Evolutionary conservation across 2,113 vertebrate species (phyloP), one percentile per base, ranked within the genome.

Genomic region (Lagopus muta): DNA sequence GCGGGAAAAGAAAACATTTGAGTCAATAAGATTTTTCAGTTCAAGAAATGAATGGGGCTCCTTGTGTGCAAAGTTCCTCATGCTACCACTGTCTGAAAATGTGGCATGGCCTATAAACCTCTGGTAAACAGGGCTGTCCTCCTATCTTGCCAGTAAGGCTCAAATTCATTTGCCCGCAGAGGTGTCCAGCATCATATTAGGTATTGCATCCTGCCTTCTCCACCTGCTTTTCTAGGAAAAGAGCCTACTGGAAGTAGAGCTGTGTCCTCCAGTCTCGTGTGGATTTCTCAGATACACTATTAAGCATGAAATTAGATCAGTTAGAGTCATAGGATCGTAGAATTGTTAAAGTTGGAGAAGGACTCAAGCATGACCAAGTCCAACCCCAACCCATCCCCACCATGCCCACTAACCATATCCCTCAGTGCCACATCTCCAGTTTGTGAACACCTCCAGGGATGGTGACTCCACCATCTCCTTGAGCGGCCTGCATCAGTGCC

Each of bases 181-280:
- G 20, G 54, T 27, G 17, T 40, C 57, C 64, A 32, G 38, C 40
- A 67, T 48, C 28, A 7, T 16, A 3, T 11, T 1, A 8, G 34
- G 19, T 14, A 24, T 3, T 6, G 20, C 16, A 4, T 21, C 13
- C 47, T 47, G 32, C 13, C 43, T 64, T 40, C 38, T 75, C 28
- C 2, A 2, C 14, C 15, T 70, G 60, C 21, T 65, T 64, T 61
- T 62, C 54, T 54, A 66, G 47, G 40, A 73, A 40, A 70, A 54
- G 3, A 13, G 3, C 20, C 18, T 80, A 73, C 1, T 0, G 7
- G 18, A 21, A 67, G 40, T 7, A 21, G 4, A 5, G 2, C 7
- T 30, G 25, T 16, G n/a, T 27, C 21, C 18, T 15, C 6, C 0
- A 2, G 8, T 24, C 11, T 34, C 25, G 3, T 2, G 21, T 22